Conservation (phyloP, 2,797 vertebrate genomes). For the Hydrocynus forskahlii region DNA sequence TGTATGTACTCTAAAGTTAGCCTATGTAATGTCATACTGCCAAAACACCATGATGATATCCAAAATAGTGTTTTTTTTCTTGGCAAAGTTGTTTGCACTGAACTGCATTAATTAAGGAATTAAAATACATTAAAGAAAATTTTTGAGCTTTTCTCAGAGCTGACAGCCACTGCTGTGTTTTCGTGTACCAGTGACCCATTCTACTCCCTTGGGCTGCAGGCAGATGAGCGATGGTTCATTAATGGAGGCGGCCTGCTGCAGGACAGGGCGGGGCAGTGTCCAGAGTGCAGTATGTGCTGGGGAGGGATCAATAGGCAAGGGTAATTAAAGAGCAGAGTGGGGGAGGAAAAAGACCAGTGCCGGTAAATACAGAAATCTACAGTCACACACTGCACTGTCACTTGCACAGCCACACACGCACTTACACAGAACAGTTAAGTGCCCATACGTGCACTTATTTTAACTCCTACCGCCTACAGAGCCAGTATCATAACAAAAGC, state of each 20-base stretch:
- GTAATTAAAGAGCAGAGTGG: constrained; percentile 84
- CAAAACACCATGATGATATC: too few relatives aligned
- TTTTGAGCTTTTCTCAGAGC: constrained; percentile 1
- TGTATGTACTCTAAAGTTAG: too few relatives aligned
- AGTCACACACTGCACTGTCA: constrained; percentile 75
- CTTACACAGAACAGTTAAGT: constrained; percentile 8
- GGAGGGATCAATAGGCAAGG: constrained; percentile 80
- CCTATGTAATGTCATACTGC: too few relatives aligned
- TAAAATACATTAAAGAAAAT: not conserved
- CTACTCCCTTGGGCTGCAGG: constrained; percentile 61
- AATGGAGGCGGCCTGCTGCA: constrained; percentile 71
- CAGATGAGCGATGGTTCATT: constrained; percentile 79
- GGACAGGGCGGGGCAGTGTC: constrained; percentile 57
- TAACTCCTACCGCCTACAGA: not conserved
- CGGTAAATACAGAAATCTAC: constrained; percentile 80
- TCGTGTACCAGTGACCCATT: not conserved
- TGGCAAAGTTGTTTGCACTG: too few relatives aligned
- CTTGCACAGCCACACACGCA: constrained; percentile 57
- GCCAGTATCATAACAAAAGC: not conserved
- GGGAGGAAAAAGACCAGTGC: constrained; percentile 65
- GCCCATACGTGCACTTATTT: constrained; percentile 33
- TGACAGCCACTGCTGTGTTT: not conserved
- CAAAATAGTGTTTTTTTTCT: too few relatives aligned
- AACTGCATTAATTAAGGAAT: too few relatives aligned
- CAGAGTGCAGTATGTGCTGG: constrained; percentile 71